Conservation (phyloP, 2,888 invertebrate species). For the Drosophila histrio region DNA sequence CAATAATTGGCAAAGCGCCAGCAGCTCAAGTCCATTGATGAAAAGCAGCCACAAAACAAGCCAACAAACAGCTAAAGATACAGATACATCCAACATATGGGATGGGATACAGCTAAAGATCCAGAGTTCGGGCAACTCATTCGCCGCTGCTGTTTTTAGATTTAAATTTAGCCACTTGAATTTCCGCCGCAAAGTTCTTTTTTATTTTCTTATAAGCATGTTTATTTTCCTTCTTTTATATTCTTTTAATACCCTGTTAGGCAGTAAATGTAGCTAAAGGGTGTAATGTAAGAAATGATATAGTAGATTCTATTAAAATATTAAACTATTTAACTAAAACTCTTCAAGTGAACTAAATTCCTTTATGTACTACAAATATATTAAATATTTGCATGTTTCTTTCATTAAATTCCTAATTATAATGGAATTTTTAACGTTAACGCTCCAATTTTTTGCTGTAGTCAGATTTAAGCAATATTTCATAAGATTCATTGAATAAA, state of each 20-base stretch:
- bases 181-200: conserved; percentile 58
- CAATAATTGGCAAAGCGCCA: conserved; percentile 73
- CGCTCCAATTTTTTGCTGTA: neutral
- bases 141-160: conserved; percentile 42
- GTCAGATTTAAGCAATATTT: neutral
- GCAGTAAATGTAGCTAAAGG: too few relatives aligned
- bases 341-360: neutral
- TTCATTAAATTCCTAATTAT: neutral
- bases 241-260: conserved; percentile 12
- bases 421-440: neutral
- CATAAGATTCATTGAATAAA: neutral
- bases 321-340: neutral
- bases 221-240: conserved; percentile 19
- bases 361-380: too few relatives aligned
- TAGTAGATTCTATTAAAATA: too few relatives aligned
- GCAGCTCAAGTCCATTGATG: conserved; percentile 70
- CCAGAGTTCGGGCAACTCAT: conserved; percentile 44
- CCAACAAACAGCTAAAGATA: conserved; percentile 33
- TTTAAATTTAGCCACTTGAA: conserved; percentile 75
- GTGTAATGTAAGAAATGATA: too few relatives aligned
- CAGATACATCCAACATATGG: conserved; percentile 28
- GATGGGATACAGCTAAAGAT: conserved; percentile 24
- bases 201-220: conserved; percentile 14
- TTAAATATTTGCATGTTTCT: neutral
- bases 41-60: conserved; percentile 60